Conservation (phyloP, 1,140 invertebrate species). For the Aricia agestis region DNA sequence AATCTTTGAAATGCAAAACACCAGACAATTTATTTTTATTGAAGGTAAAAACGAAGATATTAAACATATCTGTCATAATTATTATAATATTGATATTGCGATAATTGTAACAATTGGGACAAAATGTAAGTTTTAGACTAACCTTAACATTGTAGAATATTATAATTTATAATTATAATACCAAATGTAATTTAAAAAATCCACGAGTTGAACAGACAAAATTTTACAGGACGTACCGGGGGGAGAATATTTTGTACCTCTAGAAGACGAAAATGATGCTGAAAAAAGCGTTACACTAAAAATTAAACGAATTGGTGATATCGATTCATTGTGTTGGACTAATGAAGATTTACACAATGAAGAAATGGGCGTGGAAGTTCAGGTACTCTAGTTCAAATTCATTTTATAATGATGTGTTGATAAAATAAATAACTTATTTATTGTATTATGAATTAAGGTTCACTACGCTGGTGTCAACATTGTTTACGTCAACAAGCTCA, state of each 20-base stretch:
- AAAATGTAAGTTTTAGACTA: too few relatives aligned
- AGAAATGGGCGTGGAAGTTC: not conserved
- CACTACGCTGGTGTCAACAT: not conserved
- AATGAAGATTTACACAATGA: not conserved
- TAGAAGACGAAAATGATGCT: not conserved
- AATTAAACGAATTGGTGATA: not conserved
- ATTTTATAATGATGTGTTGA: too few relatives aligned
- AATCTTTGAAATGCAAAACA: too few relatives aligned
- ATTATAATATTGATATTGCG: too few relatives aligned
- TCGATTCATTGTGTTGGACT: not conserved
- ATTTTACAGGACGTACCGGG: not conserved
- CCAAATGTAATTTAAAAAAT: too few relatives aligned
- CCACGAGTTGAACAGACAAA: too few relatives aligned
- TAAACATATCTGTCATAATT: too few relatives aligned
- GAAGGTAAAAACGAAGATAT: too few relatives aligned
- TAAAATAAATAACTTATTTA: not conserved
- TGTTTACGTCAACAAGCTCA: not conserved
- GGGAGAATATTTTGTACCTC: not conserved
- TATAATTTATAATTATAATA: too few relatives aligned
- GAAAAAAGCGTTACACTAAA: not conserved
- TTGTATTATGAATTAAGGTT: not conserved
- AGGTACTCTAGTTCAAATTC: too few relatives aligned
- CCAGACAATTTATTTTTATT: not conserved
- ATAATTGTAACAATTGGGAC: too few relatives aligned
- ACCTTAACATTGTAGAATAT: too few relatives aligned